Conservation (phyloP, 2,888 invertebrate species). For the Cerceris ruficornis region DNA sequence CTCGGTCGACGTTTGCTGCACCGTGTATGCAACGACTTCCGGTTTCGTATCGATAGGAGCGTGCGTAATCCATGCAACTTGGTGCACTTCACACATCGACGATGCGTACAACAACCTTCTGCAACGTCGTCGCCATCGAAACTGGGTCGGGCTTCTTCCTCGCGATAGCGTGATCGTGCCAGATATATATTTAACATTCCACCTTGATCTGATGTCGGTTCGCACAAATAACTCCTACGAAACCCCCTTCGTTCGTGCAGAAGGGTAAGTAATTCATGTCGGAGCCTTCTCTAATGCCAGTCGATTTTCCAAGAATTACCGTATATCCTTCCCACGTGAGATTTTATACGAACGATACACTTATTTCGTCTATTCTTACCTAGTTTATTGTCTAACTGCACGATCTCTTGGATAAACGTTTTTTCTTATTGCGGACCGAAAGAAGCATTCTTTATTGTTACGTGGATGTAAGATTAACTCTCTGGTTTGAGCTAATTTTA, state of each 20-base stretch:
- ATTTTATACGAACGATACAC: slow-evolving; percentile 41
- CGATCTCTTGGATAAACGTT: too few relatives aligned
- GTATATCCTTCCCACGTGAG: slow-evolving; percentile 22
- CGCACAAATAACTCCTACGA: slow-evolving; percentile 39
- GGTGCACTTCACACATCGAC: not conserved
- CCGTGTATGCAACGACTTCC: slow-evolving; percentile 23
- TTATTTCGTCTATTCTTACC: not conserved
- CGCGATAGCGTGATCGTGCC: slow-evolving; percentile 38
- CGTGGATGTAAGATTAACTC: too few relatives aligned
- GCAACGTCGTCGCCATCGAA: slow-evolving; percentile 16
- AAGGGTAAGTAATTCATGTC: slow-evolving; percentile 25
- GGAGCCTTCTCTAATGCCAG: slow-evolving; percentile 25
- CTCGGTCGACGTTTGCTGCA: slow-evolving; percentile 31
- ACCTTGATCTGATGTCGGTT: slow-evolving; percentile 43
- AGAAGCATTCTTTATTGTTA: too few relatives aligned
- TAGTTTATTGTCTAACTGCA: not conserved
- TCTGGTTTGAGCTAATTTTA: too few relatives aligned
- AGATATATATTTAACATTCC: slow-evolving; percentile 61
- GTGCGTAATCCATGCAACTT: not conserved
- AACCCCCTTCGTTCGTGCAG: slow-evolving; percentile 16
- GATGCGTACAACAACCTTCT: slow-evolving; percentile 10
- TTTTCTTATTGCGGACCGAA: too few relatives aligned
- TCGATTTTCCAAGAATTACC: slow-evolving; percentile 27
- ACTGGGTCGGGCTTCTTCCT: slow-evolving; percentile 58
- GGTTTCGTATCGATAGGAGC: slow-evolving; percentile 17